Base-by-base conservation (phyloP, 2,113 vertebrate species). In the Agapornis roseicollis region DNA sequence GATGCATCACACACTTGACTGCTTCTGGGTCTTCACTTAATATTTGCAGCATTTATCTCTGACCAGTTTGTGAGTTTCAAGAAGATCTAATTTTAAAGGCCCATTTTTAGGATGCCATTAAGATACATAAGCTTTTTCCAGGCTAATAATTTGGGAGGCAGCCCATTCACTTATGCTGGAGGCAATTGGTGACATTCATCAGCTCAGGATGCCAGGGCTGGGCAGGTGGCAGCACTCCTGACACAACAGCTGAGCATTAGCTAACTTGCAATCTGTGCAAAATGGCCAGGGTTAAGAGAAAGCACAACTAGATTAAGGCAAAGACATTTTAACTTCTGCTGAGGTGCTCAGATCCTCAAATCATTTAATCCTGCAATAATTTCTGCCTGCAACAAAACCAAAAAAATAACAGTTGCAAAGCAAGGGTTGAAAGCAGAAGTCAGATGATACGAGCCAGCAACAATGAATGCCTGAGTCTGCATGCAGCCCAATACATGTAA, bases 221-320 rank as follows among this genome's bases (percentile, higher is more conserved):
- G 89, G 91, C 91, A 94, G 85, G 60, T 94, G 92, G 76, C 60
- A 90, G 33, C 11, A 31, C 66, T 94, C 53, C 46, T 80, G 65
- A 82, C 74, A 77, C 16, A 0, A 96, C 94, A 96, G 95, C 94
- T 95, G 94, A 95, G 74, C 53, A 85, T 96, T 91, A 96, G 84
- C 91, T 95, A 66, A 85, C 23, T 95, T 8, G 4, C 18, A 41
- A 56, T 80, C 58, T 81, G 33, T 53, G 31, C 29, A 91, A 85
- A 93, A 88, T 33, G 46, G 37, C 9, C 81, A 85, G 53, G 39
- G 74, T 85, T 72, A 76, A 66, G 37, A 58, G 70, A 89, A 88
- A 77, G 56, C 44, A 89, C 70, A 81, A 39, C 31, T 70, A 93
- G 65, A 85, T 61, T 61, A 72, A 87, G 66, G 52, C 31, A 85